Evolutionary conservation across 2,113 vertebrate species (phyloP).

Genomic region (Peromyscus maniculatus): DNA sequence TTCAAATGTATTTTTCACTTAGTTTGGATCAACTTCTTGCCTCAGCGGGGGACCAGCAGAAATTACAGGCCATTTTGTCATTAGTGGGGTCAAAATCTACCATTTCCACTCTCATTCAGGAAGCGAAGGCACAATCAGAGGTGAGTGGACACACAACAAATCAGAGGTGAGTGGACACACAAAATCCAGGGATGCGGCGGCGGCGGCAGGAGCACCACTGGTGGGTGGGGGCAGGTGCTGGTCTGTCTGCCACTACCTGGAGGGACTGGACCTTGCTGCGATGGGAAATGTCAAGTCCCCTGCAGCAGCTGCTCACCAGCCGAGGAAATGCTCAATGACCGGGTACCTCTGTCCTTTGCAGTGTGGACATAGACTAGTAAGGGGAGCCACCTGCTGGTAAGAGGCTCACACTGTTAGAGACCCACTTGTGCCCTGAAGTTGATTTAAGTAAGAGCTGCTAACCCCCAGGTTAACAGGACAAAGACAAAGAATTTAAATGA

Average conservation of each 20-base stretch:
- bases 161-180: constrained; percentile 89
- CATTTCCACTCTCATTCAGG: constrained; percentile 88
- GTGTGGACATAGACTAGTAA: background rate
- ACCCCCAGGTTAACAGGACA: background rate
- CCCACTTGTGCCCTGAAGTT: no score
- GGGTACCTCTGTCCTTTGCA: no score
- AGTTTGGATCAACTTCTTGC: constrained; percentile 91
- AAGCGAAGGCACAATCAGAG: constrained; percentile 90
- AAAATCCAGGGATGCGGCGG: accelerated
- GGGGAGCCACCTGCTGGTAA: constrained; percentile 66
- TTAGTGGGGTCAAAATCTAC: constrained; percentile 86
- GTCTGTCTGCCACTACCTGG: background rate
- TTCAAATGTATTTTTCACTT: constrained; percentile 66
- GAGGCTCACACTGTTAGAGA: background rate
- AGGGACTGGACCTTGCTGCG: background rate
- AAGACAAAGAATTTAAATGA: background rate
- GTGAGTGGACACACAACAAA: constrained; percentile 85
- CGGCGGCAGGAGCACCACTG: accelerated
- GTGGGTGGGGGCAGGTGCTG: accelerated
- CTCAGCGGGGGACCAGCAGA: constrained; percentile 89
- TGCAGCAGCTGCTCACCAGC: background rate
- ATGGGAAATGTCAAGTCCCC: background rate
- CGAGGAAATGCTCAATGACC: background rate
- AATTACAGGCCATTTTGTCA: constrained; percentile 89
- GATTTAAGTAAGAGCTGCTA: background rate